Base-by-base conservation (phyloP, 2,113 vertebrate species). In the Pagrus major region DNA sequence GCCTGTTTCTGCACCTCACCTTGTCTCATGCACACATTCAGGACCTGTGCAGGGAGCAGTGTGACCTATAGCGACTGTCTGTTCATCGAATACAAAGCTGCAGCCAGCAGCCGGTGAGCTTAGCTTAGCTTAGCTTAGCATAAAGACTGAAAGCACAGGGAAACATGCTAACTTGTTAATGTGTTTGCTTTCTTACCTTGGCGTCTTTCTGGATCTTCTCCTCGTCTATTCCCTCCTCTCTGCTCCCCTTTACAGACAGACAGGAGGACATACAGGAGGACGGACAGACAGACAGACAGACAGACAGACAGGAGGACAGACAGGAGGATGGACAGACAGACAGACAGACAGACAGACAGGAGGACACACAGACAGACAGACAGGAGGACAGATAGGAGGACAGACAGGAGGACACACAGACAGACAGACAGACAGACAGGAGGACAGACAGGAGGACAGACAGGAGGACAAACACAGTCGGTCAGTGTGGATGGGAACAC, bases 201-300 rank as follows among this genome's bases (percentile, higher is more conserved):
- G 98, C 97, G 69, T 99, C 98, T 70, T 97, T 95, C 79, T 99
- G 96, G 54, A 98, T 95, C 42, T 92, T 89, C 33, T 75, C 85
- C 23, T 96, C 95, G 41, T 97, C 90, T 9, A 97, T 88, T 29
- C 84, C 96, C 6, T 96, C 92, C 81, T 98, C 96, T 70, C 97
- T 94, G n/a, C 93, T 96, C 0, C 93, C 97, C 98, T 99, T 69
- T 42, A 76, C 49, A 54, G 74, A 10, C 44, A 16, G n/a, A 76
- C 6, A 33, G 7, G n/a, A n/a, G n/a, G n/a, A n/a, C n/a, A n/a
- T n/a, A n/a, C n/a, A n/a, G n/a, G n/a, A n/a, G n/a, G n/a, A n/a
- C n/a, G n/a, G n/a, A n/a, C n/a, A n/a, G n/a, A n/a, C n/a, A n/a
- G 11, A 49, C 37, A 42, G 15, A 67, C 37, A 68, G 47, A 58